These are phyloP conservation scores for Ochropleura leucogaster DNA, from an alignment of 2,888 invertebrate species.

Conservation along the genomic window DNA sequence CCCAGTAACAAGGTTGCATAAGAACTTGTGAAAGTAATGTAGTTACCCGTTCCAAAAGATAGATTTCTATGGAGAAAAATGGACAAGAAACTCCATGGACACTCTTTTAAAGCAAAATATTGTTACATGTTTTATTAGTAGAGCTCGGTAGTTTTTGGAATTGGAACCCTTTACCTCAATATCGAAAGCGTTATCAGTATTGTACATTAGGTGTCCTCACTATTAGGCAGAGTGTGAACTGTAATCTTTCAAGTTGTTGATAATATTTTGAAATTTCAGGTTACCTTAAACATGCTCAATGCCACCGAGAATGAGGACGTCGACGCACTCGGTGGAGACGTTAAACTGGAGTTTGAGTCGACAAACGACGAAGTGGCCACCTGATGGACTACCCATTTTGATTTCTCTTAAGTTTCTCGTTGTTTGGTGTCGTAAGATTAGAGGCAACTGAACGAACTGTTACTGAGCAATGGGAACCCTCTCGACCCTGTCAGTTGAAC, in stretches of 20 bases:
- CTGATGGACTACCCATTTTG: slow-evolving; percentile 83
- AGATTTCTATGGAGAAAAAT: too few species aligned
- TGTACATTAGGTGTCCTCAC: background rate
- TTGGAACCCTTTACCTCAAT: background rate
- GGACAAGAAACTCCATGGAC: too few species aligned
- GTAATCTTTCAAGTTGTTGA: background rate
- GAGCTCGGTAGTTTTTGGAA: too few species aligned
- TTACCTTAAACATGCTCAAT: slow-evolving; percentile 97
- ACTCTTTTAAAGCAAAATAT: too few species aligned
- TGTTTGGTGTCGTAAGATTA: slow-evolving; percentile 51
- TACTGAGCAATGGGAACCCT: slow-evolving; percentile 35
- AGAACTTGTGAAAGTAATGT: too few species aligned
- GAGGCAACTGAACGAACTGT: slow-evolving; percentile 48
- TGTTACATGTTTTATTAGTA: too few species aligned
- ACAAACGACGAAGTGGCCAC: slow-evolving; percentile 94
- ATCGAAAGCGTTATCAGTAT: background rate
- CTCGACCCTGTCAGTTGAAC: slow-evolving; percentile 19
- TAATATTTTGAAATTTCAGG: slow-evolving; percentile 80
- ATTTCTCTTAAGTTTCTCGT: slow-evolving; percentile 65
- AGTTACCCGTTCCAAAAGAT: too few species aligned
- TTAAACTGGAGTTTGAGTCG: slow-evolving; percentile 95
- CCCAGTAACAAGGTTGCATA: too few species aligned
- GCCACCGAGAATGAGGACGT: slow-evolving; percentile 97
- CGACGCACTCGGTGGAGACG: slow-evolving; percentile 94
- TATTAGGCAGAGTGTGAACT: background rate